Percentiles rank a stretch among this genome's conserved stretches.
Evolutionary conservation across 2,797 vertebrate species (phyloP).

Genomic region (Phoeniculus purpureus): DNA sequence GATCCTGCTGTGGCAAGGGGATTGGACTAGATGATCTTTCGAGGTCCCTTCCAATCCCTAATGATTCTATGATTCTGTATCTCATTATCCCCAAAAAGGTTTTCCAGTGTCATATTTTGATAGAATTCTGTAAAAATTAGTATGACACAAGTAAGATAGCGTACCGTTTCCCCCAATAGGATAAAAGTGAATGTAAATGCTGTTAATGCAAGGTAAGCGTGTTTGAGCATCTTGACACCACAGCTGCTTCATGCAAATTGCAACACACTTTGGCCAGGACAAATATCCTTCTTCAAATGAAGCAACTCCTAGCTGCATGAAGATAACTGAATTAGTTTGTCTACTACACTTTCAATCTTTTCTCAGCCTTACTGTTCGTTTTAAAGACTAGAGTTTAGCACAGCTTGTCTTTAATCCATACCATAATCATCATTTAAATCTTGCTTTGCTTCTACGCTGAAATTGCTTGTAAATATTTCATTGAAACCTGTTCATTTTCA

Average conservation of each 20-base stretch:
- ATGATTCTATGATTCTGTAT: too few species aligned
- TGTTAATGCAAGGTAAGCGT: accelerated
- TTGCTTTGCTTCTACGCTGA: not conserved
- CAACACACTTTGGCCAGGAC: not conserved
- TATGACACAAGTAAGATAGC: not conserved
- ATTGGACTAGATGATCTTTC: too few species aligned
- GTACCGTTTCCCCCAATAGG: not conserved
- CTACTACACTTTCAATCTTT: not conserved
- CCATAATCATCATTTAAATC: not conserved
- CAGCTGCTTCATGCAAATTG: not conserved
- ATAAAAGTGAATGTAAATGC: not conserved
- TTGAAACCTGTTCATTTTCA: not conserved
- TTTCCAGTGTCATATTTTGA: not conserved
- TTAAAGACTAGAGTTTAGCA: not conserved
- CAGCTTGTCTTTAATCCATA: not conserved
- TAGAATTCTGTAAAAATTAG: not conserved
- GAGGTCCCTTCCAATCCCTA: too few species aligned
- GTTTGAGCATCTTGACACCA: not conserved
- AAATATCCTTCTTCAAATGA: not conserved
- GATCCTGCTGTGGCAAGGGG: too few species aligned
- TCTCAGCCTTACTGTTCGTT: not conserved
- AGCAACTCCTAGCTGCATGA: not conserved
- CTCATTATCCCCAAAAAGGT: not conserved
- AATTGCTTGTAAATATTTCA: not conserved
- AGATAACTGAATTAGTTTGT: not conserved